Evolutionary conservation across 2,888 invertebrate species (phyloP).

Genomic region (Poecilus cupreus): DNA sequence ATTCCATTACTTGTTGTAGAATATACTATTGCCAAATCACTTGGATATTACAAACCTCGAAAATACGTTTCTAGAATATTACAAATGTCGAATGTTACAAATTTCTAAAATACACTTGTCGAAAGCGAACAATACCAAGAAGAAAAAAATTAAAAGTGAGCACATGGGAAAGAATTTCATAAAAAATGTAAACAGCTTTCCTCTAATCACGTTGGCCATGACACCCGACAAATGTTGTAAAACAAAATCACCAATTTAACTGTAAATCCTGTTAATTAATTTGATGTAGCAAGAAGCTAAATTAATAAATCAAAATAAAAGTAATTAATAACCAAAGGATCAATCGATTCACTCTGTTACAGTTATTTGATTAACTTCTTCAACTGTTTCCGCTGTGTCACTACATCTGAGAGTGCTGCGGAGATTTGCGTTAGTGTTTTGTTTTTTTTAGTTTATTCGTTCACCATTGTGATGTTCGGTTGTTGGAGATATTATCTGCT

Average conservation of each 20-base stretch:
- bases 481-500: neutral
- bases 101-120: too few relatives aligned
- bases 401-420: conserved; percentile 13
- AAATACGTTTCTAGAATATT: too few relatives aligned
- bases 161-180: neutral
- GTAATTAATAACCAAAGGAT: conserved; percentile 28
- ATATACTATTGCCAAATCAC: too few relatives aligned
- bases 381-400: conserved; percentile 20
- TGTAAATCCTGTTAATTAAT: conserved; percentile 41
- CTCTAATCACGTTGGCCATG: conserved; percentile 4
- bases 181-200: neutral
- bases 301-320: conserved; percentile 33
- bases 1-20: too few relatives aligned
- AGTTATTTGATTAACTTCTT: conserved; percentile 37
- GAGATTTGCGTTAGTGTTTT: neutral
- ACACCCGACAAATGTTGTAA: neutral
- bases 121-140: too few relatives aligned
- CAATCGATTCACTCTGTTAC: conserved; percentile 32
- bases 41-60: too few relatives aligned
- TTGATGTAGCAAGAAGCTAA: conserved; percentile 1
- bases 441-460: neutral
- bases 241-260: conserved; percentile 33
- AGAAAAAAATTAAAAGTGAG: neutral
- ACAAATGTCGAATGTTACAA: too few relatives aligned
- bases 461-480: neutral